A percentile compares a stretch with the other conserved stretches of the same genome.
These are phyloP conservation scores for Spodoptera littoralis DNA, from an alignment of 2,888 invertebrate species.

Conservation along the genomic window DNA sequence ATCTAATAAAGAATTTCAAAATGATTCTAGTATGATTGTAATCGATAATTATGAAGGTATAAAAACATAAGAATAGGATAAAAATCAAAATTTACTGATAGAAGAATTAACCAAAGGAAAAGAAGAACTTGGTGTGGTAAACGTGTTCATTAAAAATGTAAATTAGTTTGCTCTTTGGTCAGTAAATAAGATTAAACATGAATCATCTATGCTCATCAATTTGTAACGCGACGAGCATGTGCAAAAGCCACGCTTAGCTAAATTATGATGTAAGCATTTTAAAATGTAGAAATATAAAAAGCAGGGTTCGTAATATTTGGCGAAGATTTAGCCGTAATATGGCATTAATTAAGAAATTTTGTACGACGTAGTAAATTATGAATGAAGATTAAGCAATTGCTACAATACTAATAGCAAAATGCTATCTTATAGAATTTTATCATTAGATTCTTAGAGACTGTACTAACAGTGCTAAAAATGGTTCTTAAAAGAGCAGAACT, in stretches of 20 bases:
- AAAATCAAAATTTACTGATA: neutral
- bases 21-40: neutral
- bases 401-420: too few species aligned
- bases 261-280: slow-evolving; percentile 68
- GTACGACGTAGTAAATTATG: neutral
- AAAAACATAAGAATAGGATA: neutral
- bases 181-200: slow-evolving; percentile 49
- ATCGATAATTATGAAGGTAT: neutral
- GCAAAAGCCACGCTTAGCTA: slow-evolving; percentile 48
- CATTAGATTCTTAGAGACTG: too few species aligned
- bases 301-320: slow-evolving; percentile 56
- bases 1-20: neutral
- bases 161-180: slow-evolving; percentile 34
- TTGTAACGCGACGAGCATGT: slow-evolving; percentile 44
- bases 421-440: neutral
- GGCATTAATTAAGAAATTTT: neutral
- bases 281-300: slow-evolving; percentile 64
- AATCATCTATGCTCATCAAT: slow-evolving; percentile 53
- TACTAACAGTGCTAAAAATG: neutral
- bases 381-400: too few species aligned
- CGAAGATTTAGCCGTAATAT: slow-evolving; percentile 53
- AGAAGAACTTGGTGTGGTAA: neutral
- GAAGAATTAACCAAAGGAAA: slow-evolving; percentile 1
- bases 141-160: slow-evolving; percentile 10
- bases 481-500: neutral